Evolutionary conservation across 2,888 invertebrate genomes (phyloP), one percentile per base, ranked within the genome.

Genomic region (Cheilosia impressa): DNA sequence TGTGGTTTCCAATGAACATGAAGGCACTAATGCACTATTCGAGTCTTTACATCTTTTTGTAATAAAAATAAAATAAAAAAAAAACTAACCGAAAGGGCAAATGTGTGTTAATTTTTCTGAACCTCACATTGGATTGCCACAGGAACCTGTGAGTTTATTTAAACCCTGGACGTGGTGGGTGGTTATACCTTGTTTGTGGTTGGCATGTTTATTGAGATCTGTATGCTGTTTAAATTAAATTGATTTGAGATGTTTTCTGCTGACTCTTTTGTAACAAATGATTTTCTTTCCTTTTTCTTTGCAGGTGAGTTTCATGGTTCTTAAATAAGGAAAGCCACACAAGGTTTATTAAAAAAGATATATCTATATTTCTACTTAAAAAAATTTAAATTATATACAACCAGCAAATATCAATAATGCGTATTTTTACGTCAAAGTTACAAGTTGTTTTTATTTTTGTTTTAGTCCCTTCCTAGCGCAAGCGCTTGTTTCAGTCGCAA

Each of bases 11-110:
- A 69, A 57, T 75, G 84, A 80, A 84, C 84, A 84, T 80, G 84
- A 80, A 75, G 69, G 75, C 84, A 66, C 80, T 84, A 84, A 84
- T 84, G 84, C 84, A 84, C 80, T 84, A 84, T 75, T 84, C 80
- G 75, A 71, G 66, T 84, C 60, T 71, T 76, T 38, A 84, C 84
- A 84, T 84, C 43, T 76, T 84, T 84, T 80, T 69, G 75, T 84
- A 84, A 84, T 84, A 79, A 84, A 84, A 66, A 62, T 9, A 53
- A 19, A 62, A 43, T n/a, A 41, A 5, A 66, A 45, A 27, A n/a
- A n/a, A 38, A 34, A 38, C 13, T 3, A 38, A 31, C 47, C 52
- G 55, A 69, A 62, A 53, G 58, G 73, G 45, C 34, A 27, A 52
- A 66, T 13, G 52, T 66, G 66, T 65, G 81, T 81, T 76, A 81